A percentile compares a stretch with the other conserved stretches of the same genome.
Conservation (phyloP, 2,888 invertebrate genomes). For the Artemia sp. region DNA sequence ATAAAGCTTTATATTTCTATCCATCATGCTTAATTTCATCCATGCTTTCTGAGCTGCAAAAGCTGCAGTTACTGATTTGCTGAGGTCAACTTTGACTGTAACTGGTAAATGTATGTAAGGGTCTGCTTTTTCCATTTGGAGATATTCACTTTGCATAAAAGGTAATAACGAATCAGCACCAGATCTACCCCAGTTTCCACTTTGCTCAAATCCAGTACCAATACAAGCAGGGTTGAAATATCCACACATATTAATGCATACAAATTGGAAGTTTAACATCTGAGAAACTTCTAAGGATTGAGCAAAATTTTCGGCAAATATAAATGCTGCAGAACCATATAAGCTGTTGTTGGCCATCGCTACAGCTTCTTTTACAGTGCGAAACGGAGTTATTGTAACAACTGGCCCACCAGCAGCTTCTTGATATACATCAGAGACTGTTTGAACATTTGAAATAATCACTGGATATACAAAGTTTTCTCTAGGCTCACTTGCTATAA, state of each 20-base stretch:
- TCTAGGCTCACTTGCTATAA: slow-evolving; percentile 27
- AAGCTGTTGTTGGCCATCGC: slow-evolving; percentile 38
- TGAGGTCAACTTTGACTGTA: slow-evolving; percentile 21
- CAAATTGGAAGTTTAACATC: slow-evolving; percentile 36
- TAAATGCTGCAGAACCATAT: slow-evolving; percentile 37
- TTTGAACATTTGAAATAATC: slow-evolving; percentile 34
- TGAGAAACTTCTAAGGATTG: slow-evolving; percentile 39
- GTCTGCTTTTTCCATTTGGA: too few relatives aligned
- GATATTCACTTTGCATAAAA: not conserved
- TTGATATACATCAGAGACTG: slow-evolving; percentile 37
- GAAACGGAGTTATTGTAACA: slow-evolving; percentile 36
- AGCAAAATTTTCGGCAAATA: slow-evolving; percentile 41
- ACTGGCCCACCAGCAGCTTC: slow-evolving; percentile 35
- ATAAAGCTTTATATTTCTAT: slow-evolving; percentile 34
- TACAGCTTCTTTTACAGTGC: slow-evolving; percentile 41
- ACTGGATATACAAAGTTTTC: slow-evolving; percentile 33
- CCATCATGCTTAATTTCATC: slow-evolving; percentile 31
- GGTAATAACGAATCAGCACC: slow-evolving; percentile 28
- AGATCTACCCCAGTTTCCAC: slow-evolving; percentile 39
- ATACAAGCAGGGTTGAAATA: slow-evolving; percentile 37
- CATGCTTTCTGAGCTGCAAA: slow-evolving; percentile 30
- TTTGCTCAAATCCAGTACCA: slow-evolving; percentile 36
- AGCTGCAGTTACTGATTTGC: slow-evolving; percentile 25
- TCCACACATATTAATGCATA: slow-evolving; percentile 41
- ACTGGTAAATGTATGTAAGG: too few relatives aligned